Percentiles rank a stretch among this genome's conserved stretches.
Evolutionary conservation across 1,140 invertebrate species (phyloP).

Genomic region (Bombus sibiricus): DNA sequence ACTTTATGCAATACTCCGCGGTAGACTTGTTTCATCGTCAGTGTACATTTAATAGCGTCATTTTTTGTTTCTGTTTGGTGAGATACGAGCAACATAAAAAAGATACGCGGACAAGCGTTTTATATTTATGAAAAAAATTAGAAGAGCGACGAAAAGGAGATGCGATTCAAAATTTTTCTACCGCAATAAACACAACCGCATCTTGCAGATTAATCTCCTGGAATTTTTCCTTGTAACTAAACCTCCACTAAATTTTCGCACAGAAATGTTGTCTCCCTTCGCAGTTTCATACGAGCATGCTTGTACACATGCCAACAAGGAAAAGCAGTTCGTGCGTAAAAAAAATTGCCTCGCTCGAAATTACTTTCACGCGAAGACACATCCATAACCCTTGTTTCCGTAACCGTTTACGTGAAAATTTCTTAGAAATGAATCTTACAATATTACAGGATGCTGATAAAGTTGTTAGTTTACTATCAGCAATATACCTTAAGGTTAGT

Average conservation of each 20-base stretch:
- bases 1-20: conserved; percentile 14
- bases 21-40: not conserved
- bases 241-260: not conserved
- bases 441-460: not conserved
- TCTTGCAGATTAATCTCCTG: conserved; percentile 20
- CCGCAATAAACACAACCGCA: not conserved
- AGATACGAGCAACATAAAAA: not conserved
- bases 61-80: not conserved
- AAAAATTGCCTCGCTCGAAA: conserved; percentile 8
- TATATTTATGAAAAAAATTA: not conserved
- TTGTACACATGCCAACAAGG: not conserved
- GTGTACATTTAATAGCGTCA: conserved; percentile 1
- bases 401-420: not conserved
- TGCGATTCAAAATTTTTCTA: not conserved
- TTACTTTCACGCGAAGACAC: conserved; percentile 1
- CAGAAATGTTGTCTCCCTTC: not conserved
- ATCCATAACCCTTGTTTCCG: conserved; percentile 1
- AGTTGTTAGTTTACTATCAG: not conserved
- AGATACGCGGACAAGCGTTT: not conserved
- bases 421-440: not conserved
- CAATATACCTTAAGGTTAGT: not conserved
- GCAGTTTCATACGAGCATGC: not conserved
- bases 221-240: conserved; percentile 7
- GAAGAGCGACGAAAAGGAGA: not conserved
- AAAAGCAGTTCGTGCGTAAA: not conserved